phyloP scores from a whole-genome alignment of 2,797 vertebrate genomes.

The Neopelma chrysocephalum region DNA sequence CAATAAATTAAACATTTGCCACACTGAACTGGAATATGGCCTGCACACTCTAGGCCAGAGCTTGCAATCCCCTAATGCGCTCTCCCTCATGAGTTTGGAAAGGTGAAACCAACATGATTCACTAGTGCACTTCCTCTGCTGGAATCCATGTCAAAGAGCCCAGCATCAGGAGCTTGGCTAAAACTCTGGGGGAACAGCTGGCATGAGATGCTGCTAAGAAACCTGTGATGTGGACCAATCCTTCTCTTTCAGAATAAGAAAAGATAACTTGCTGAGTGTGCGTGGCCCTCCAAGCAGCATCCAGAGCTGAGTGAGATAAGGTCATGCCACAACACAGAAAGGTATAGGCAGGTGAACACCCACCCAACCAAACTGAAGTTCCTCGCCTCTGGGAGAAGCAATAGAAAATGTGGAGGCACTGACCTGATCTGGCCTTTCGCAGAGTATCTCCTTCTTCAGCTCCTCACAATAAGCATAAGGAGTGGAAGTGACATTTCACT shows the following conservation, averaged over 20 bases:
- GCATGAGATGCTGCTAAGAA: background rate
- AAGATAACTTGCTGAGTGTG: rapidly evolving
- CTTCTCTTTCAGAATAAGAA: background rate
- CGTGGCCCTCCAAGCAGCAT: background rate
- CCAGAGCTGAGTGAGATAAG: background rate
- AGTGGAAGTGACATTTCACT: background rate
- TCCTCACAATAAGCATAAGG: background rate
- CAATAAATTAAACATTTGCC: background rate
- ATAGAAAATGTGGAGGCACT: background rate
- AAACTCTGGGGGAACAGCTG: background rate
- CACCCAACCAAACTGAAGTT: background rate
- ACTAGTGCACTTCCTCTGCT: background rate
- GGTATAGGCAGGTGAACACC: background rate
- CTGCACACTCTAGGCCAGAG: background rate
- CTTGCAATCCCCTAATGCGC: rapidly evolving
- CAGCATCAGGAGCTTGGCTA: background rate
- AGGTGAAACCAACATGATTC: background rate
- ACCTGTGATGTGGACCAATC: background rate
- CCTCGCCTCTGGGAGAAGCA: background rate
- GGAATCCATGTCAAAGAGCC: background rate
- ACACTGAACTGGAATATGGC: background rate
- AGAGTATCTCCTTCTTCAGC: background rate
- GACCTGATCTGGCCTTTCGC: background rate
- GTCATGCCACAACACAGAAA: background rate
- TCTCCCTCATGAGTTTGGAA: background rate